Percentiles rank a stretch among this genome's conserved stretches.
Conservation (phyloP, 2,113 vertebrate genomes). For the Takifugu bimaculatus region DNA sequence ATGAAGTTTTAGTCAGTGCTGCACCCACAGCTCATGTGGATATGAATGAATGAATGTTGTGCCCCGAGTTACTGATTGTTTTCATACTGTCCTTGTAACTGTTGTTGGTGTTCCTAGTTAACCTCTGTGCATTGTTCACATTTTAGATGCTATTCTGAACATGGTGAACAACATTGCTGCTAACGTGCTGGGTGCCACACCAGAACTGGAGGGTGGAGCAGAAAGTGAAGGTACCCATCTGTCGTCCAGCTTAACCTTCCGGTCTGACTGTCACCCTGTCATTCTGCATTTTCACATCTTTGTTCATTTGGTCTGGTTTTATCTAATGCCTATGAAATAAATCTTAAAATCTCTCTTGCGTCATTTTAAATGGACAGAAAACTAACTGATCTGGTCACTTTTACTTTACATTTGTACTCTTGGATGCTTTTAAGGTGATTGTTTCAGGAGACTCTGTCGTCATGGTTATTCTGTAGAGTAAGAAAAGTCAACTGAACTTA, state of each 20-base stretch:
- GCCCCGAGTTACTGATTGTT: background rate
- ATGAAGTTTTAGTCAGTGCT: too few species aligned
- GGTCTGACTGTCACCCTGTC: background rate
- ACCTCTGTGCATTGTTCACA: conserved; percentile 38
- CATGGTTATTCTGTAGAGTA: background rate
- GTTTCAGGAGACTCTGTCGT: background rate
- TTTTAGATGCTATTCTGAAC: conserved; percentile 91
- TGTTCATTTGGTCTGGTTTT: too few species aligned
- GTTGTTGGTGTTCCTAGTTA: background rate
- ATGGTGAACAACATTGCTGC: conserved; percentile 99
- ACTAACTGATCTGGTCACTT: too few species aligned
- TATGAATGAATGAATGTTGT: background rate
- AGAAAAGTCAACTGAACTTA: too few species aligned
- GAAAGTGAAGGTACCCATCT: conserved; percentile 78
- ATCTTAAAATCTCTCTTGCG: too few species aligned
- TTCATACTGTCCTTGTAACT: background rate
- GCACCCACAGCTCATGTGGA: too few species aligned
- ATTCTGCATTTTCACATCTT: background rate
- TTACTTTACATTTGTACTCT: too few species aligned
- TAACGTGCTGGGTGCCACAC: conserved; percentile 93
- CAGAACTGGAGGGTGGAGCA: conserved; percentile 74
- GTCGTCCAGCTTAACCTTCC: background rate
- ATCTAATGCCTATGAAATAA: too few species aligned
- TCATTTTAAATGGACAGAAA: too few species aligned
- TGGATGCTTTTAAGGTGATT: background rate